Conservation (phyloP, 23 tunicate species). For the Halocynthia aurantium region DNA sequence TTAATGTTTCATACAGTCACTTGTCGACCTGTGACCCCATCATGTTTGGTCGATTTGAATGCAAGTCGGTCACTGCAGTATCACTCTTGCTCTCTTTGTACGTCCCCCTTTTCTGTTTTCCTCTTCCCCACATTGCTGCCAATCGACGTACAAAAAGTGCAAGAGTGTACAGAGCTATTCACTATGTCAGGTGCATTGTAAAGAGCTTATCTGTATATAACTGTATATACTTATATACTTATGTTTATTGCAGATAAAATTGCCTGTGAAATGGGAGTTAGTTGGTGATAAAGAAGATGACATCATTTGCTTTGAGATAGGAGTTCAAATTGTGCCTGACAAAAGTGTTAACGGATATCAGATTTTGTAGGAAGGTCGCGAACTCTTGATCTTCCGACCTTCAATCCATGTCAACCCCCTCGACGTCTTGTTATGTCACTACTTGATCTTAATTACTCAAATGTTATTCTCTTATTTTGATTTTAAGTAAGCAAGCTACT, state of each 20-base stretch:
- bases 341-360: background rate
- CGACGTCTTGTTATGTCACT: too few relatives aligned
- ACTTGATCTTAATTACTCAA: too few relatives aligned
- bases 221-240: too few relatives aligned
- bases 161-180: too few relatives aligned
- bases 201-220: too few relatives aligned
- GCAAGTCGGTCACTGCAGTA: too few relatives aligned
- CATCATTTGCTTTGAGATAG: constrained; percentile 11
- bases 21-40: background rate
- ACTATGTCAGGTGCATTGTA: too few relatives aligned
- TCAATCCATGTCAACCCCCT: too few relatives aligned
- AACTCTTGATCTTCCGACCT: background rate
- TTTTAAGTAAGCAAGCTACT: too few relatives aligned
- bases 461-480: too few relatives aligned
- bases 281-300: background rate
- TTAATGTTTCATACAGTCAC: background rate
- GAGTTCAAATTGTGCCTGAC: constrained; percentile 4
- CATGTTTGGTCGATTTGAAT: background rate
- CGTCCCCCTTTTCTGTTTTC: background rate
- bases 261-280: constrained; percentile 16
- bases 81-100: background rate
- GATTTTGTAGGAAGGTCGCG: background rate
- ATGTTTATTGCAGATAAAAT: constrained; percentile 10
- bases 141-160: too few relatives aligned
- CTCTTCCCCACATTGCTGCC: background rate